Base-by-base conservation (phyloP, 1,140 invertebrate species). In the Schlechtendalia chinensis region DNA sequence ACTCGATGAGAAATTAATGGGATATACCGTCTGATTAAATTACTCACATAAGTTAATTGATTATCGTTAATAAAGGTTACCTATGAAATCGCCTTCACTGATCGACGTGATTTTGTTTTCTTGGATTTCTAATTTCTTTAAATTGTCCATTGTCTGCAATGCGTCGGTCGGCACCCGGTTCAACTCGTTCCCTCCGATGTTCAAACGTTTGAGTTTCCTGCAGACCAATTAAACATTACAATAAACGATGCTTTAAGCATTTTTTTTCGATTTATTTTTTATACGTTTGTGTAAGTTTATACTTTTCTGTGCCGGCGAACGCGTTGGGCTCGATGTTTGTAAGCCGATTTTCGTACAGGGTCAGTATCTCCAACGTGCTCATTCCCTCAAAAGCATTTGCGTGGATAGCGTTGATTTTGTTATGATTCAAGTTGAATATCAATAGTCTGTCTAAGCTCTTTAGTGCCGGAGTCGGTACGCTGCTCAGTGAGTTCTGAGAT, bases 401-500 rank as follows among this genome's bases (percentile, higher is more conserved):
- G 83, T 93, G 93, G 24, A 96, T 88, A 65, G 89, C 89, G 19
- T 87, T 89, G 83, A 94, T 91, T 84, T 93, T 93, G 85, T 97
- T 97, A 85, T 95, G 93, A 85, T 96, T 95, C 86, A 97, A 89
- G 85, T 95, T 96, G 19, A 97, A 87, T 83, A 95, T 94, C 56
- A 95, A 89, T 79, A 96, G 88, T 83, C 92, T 91, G 84, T 93
- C 91, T 50, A 96, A 90, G 84, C 91, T 91, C 83, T 90, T 90
- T 81, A 96, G 89, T 1, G 94, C 93, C 50, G 88, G 86, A 0
- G 94, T 93, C n/a, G 94, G 94, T 54, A 95, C 93, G 17, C 88
- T 88, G 77, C 87, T 89, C 82, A 95, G 86, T 69, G 90, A 90
- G 86, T 95, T 95, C 83, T 93, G 91, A 1, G 93, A 94, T 50